These are phyloP conservation scores for Pteropus rufus DNA, from an alignment of 2,797 vertebrate species.

Conservation along the genomic window DNA sequence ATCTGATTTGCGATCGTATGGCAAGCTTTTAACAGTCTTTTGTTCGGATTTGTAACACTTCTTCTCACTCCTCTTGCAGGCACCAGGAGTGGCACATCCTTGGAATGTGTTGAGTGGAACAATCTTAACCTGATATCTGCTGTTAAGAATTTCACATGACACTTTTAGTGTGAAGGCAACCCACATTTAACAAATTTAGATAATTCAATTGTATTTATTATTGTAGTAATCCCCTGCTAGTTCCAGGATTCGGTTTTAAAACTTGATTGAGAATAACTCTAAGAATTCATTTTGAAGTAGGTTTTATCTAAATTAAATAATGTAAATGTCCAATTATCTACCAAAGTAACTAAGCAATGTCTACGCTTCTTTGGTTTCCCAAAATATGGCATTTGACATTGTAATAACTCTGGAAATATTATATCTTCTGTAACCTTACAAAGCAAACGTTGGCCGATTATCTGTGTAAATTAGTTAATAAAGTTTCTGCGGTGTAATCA, in stretches of 20 bases:
- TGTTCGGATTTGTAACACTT: not conserved
- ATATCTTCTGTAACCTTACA: not conserved
- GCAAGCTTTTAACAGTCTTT: not conserved
- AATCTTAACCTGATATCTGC: not conserved
- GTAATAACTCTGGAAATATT: not conserved
- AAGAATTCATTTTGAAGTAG: not conserved
- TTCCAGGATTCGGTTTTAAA: slow-evolving; percentile 23
- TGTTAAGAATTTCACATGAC: not conserved
- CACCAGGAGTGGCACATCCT: not conserved
- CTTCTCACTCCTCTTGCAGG: not conserved
- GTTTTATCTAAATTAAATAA: not conserved
- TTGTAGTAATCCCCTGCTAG: not conserved
- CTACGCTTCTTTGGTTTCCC: not conserved
- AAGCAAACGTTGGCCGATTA: not conserved
- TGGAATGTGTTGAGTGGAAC: not conserved
- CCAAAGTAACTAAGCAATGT: not conserved
- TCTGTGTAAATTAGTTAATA: slow-evolving; percentile 27
- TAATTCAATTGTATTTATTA: not conserved
- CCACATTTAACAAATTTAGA: not conserved
- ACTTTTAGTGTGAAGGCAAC: not conserved
- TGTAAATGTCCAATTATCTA: not conserved
- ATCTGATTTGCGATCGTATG: not conserved
- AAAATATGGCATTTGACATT: not conserved
- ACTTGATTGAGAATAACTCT: not conserved
- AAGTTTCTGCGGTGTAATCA: not conserved